phyloP scores from a whole-genome alignment of 2,888 invertebrate genomes.

The Drosophila parthenogenetica region DNA sequence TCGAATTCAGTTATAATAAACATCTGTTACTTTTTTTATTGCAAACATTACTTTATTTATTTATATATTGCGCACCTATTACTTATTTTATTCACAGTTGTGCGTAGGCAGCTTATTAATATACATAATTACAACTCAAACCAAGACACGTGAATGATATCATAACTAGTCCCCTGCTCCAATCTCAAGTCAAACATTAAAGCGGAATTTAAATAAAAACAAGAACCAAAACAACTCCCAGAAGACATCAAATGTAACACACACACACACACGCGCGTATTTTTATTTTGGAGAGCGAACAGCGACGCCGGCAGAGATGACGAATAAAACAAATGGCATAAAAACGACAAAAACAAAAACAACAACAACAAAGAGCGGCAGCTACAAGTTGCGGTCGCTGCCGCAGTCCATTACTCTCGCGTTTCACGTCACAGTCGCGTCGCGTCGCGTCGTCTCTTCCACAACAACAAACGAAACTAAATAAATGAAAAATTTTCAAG shows the following conservation, averaged over 20 bases:
- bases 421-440: slow-evolving; percentile 11
- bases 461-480: slow-evolving; percentile 31
- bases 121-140: not conserved
- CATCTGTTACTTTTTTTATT: too few relatives aligned
- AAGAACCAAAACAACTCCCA: slow-evolving; percentile 25
- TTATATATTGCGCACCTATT: too few relatives aligned
- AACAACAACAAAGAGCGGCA: slow-evolving; percentile 10
- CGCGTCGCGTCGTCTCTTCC: slow-evolving; percentile 23
- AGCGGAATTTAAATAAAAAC: slow-evolving; percentile 60
- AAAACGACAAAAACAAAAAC: slow-evolving; percentile 26
- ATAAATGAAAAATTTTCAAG: slow-evolving; percentile 44
- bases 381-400: slow-evolving; percentile 51
- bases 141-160: slow-evolving; percentile 34
- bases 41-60: too few relatives aligned
- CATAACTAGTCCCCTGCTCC: slow-evolving; percentile 18
- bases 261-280: not conserved
- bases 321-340: slow-evolving; percentile 38
- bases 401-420: slow-evolving; percentile 33
- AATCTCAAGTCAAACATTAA: slow-evolving; percentile 23
- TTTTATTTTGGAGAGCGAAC: slow-evolving; percentile 30
- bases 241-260: slow-evolving; percentile 18
- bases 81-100: not conserved
- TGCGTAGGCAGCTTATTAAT: too few relatives aligned
- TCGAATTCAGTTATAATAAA: too few relatives aligned
- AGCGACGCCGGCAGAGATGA: slow-evolving; percentile 39